A percentile compares a stretch with the other conserved stretches of the same genome.
Conservation (phyloP, 2,888 invertebrate species). For the Cephus rjabovi region DNA sequence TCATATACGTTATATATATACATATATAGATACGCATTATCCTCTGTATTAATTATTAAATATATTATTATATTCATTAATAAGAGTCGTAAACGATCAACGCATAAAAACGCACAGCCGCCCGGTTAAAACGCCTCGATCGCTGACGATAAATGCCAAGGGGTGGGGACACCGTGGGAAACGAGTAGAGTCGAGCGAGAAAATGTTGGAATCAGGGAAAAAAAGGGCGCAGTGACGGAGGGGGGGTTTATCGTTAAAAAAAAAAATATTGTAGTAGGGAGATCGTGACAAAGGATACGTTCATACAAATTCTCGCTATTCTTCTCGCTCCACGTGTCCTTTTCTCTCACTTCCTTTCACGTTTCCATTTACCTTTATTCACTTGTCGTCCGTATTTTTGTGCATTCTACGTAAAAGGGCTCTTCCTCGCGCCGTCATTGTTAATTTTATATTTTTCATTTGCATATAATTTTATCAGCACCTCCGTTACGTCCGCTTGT, state of each 20-base stretch:
- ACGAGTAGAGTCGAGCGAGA: not conserved
- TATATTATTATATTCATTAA: slow-evolving; percentile 62
- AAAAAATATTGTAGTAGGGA: not conserved
- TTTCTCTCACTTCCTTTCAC: not conserved
- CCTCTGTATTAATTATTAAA: slow-evolving; percentile 64
- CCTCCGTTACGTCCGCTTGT: no score
- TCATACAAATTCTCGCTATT: not conserved
- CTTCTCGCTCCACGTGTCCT: not conserved
- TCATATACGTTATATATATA: slow-evolving; percentile 45
- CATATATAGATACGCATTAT: slow-evolving; percentile 49
- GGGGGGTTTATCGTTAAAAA: not conserved
- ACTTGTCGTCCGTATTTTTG: not conserved
- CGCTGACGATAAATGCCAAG: not conserved
- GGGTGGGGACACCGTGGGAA: not conserved
- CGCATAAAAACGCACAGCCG: slow-evolving; percentile 46
- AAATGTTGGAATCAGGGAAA: not conserved
- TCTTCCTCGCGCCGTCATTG: not conserved
- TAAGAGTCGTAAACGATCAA: slow-evolving; percentile 47
- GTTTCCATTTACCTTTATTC: not conserved
- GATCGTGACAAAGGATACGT: not conserved
- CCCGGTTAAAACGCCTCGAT: slow-evolving; percentile 37
- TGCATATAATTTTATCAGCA: not conserved
- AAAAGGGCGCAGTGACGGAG: not conserved
- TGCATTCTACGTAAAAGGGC: not conserved
- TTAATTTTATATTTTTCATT: not conserved